Conservation (phyloP, 2,888 invertebrate species). For the Agrotis puta region DNA sequence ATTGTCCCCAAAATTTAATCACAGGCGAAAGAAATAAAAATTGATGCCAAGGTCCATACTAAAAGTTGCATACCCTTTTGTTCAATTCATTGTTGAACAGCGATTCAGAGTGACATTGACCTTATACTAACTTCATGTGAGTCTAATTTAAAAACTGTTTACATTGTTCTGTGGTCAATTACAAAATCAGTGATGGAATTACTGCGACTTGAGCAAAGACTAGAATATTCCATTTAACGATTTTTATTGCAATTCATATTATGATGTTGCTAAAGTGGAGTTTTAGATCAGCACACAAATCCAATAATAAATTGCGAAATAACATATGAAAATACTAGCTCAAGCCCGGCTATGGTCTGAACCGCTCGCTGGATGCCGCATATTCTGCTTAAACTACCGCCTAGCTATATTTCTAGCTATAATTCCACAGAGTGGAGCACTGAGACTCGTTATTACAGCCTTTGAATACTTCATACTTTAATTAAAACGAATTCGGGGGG, state of each 20-base stretch:
- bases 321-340: constrained; percentile 30
- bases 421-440: constrained; percentile 71
- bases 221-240: too few species aligned
- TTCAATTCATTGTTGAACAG: not conserved
- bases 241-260: too few species aligned
- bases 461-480: constrained; percentile 85
- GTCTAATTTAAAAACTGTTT: not conserved
- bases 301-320: not conserved
- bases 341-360: constrained; percentile 3
- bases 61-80: too few species aligned
- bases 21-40: too few species aligned
- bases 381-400: constrained; percentile 59
- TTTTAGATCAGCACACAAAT: not conserved
- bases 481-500: constrained; percentile 78
- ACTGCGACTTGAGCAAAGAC: too few species aligned
- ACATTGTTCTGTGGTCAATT: not conserved
- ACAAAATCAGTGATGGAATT: not conserved
- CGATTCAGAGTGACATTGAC: not conserved
- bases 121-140: not conserved
- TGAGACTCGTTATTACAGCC: constrained; percentile 77
- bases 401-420: constrained; percentile 67
- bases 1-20: too few species aligned
- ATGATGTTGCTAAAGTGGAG: too few species aligned
- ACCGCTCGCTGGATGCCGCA: constrained; percentile 14
- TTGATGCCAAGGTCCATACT: too few species aligned